Evolutionary conservation across 2,113 vertebrate species (phyloP), one percentile per base, ranked within the genome.

Genomic region (Apistogramma diplotaenia): DNA sequence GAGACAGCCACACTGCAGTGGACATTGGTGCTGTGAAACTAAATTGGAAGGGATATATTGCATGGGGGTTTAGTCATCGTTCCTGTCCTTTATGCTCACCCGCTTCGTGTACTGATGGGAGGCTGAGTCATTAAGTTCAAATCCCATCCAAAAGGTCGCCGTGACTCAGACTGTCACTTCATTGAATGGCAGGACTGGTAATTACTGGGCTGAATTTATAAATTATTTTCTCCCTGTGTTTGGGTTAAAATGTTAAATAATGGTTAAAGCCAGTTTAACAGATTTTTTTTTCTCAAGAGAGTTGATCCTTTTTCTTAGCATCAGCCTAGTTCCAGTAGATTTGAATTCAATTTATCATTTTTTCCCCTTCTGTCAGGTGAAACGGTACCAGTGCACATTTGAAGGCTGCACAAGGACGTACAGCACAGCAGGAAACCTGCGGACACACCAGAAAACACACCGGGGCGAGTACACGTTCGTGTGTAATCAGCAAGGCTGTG

Each of bases 381-480:
- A 99, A 92, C 95, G 98, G 49, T 99, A 99, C 94, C 98, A 99
- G 95, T 99, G 98, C 92, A 99, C 96, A 84, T 99, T 99, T 15
- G 98, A 98, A 93, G 98, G 98, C 89, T 99, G 98, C 82, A 97
- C 97, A 0, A 96, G 98, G 43, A 99, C 98, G 31, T 99, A 99
- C 87, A 99, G 98, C 95, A 99, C 98, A 18, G 97, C 98, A 0
- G 98, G 98, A 40, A 99, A 99, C 94, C 95, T 99, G 86, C 97
- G 98, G 74, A 99, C 98, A 3, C 98, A 99, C 91, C 98, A 99
- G 91, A 99, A 99, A 91, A 99, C 98, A 0, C 98, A 99, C 76
- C 95, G 98, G 2, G 98, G 98, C 21, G 98, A 99, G 79, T 99
- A 99, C 89, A 99, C 98, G 0, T 99, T 99, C 4, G 98, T 99